A percentile compares a stretch with the other conserved stretches of the same genome.
These are phyloP conservation scores for Tenebrio molitor DNA, from an alignment of 1,140 invertebrate species.

Conservation along the genomic window DNA sequence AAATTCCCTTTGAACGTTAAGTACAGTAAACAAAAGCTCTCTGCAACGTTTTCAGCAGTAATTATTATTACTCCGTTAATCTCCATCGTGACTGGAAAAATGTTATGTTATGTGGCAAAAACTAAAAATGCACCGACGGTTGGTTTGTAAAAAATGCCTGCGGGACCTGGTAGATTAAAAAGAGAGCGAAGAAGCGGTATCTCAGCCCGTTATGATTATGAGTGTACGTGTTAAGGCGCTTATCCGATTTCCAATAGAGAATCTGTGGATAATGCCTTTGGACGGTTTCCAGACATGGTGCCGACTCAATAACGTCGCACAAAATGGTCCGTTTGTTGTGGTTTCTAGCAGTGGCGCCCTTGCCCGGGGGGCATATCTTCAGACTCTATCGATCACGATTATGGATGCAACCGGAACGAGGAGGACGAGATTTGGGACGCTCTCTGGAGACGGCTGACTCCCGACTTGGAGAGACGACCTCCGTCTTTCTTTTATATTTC, in stretches of 20 bases:
- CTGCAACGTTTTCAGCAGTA: background rate
- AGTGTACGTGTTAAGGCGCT: slow-evolving; percentile 22
- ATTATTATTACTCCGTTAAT: slow-evolving; percentile 6
- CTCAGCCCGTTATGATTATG: slow-evolving; percentile 33
- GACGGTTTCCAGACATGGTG: slow-evolving; percentile 35
- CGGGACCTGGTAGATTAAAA: too few species aligned
- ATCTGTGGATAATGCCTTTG: slow-evolving; percentile 33
- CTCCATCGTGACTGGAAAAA: too few species aligned
- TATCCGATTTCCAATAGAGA: slow-evolving; percentile 29
- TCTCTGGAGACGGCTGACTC: too few species aligned
- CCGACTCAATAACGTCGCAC: slow-evolving; percentile 40
- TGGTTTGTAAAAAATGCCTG: too few species aligned
- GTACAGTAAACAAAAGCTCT: slow-evolving; percentile 20
- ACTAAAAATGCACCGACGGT: too few species aligned
- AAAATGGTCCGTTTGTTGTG: slow-evolving; percentile 36
- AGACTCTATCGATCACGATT: slow-evolving; percentile 31
- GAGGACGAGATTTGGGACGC: background rate
- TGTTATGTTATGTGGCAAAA: too few species aligned
- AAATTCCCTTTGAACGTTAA: slow-evolving; percentile 21
- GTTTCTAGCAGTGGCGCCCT: slow-evolving; percentile 4
- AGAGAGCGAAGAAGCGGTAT: too few species aligned
- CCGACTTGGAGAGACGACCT: too few species aligned
- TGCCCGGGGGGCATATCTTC: background rate
- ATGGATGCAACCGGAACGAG: slow-evolving; percentile 13
- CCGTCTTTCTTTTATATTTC: too few species aligned